Conservation (phyloP, 2,113 vertebrate genomes). For the Apteryx mantelli region DNA sequence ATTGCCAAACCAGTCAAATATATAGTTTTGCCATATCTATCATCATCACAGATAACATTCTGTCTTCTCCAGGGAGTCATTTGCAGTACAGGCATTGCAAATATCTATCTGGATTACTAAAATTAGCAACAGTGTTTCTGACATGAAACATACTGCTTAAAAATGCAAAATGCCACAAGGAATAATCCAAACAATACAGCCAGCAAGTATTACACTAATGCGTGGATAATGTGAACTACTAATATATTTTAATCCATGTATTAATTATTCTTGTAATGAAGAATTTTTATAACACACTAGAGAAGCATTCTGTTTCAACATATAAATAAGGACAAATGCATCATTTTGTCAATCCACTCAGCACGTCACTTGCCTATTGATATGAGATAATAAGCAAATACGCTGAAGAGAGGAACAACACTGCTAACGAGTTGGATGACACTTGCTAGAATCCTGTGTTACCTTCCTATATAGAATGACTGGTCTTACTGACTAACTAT, state of each 20-base stretch:
- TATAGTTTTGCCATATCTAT: background rate
- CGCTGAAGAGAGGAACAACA: background rate
- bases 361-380: background rate
- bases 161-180: slow-evolving; percentile 27
- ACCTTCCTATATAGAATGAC: background rate
- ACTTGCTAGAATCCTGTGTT: background rate
- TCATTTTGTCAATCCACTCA: background rate
- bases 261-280: background rate
- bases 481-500: background rate
- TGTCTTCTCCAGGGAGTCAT: background rate
- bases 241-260: background rate
- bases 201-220: background rate
- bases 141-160: background rate
- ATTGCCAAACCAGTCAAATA: background rate
- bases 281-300: background rate
- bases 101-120: slow-evolving; percentile 11
- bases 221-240: background rate
- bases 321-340: background rate
- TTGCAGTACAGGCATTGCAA: background rate
- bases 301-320: background rate
- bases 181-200: slow-evolving; percentile 10
- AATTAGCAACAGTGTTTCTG: background rate
- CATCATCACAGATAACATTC: background rate
- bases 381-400: background rate
- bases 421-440: background rate